Evolutionary conservation across 2,797 vertebrate genomes (phyloP), one percentile per base, ranked within the genome.

Genomic region (Echeneis naucrates): DNA sequence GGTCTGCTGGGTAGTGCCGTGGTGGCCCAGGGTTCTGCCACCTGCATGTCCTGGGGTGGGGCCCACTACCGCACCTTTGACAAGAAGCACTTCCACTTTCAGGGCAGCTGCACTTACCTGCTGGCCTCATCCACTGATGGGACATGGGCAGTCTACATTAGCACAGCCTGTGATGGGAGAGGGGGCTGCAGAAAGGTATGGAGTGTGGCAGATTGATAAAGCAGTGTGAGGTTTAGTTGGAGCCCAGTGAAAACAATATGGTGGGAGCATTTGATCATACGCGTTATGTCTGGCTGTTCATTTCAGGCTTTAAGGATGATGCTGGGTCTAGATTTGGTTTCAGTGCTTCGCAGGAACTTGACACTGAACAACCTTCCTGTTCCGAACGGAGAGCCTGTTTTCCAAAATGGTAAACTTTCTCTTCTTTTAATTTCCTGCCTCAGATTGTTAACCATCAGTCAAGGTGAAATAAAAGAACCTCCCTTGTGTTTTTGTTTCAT

Each of bases 51-150:
- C 55, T 98, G 97, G 97, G 96, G 95, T 0, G 93, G 96, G 14
- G 91, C 94, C 12, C 95, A 95, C 56, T 97, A 94, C 80, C 95
- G 93, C 47, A 95, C 93, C 51, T 98, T 98, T 27, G 97, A 98
- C 0, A 93, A 94, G 35, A 93, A 79, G 45, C 97, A 98, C 88
- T 97, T 96, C 71, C 92, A 93, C 86, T 96, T 98, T 85, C 80
- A 92, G 54, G 96, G 97, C 16, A 83, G n/a, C 74, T 98, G 97
- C 81, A 90, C 92, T 1, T 97, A 98, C 76, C 84, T 93, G 82
- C 85, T 98, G 90, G 94, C 95, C 0, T 91, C 95, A 0, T 93
- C 95, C 2, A 78, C 84, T 0, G 96, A 97, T 0, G 94, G 95
- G 60, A 94, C 93, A 61, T 98, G 97, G 97, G 93, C 93, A 0